Evolutionary conservation across 2,797 vertebrate species (phyloP), one percentile per base, ranked within the genome.

Genomic region (Hydrophis major): DNA sequence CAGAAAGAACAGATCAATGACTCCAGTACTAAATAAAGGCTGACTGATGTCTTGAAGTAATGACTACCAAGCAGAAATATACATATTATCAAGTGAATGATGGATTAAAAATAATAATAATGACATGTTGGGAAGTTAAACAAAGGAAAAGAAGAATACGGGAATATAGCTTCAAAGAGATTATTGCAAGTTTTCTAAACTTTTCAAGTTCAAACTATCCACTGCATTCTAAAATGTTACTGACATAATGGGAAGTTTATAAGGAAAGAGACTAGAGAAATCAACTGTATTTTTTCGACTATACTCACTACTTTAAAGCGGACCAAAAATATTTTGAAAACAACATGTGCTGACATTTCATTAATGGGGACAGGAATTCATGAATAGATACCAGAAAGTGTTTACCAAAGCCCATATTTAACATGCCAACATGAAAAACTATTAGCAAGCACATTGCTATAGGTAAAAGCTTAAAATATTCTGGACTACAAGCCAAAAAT

Each of bases 351-450:
- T 66, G 57, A 83, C 27, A 25, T 87, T 93, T 93, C 59, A 90
- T 28, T 87, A 89, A n/a, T 56, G 83, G 32, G 8, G 50, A 87
- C 47, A 87, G 13, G 63, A 66, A 87, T 1, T 32, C 57, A 4
- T 78, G 93, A 92, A 93, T 0, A 0, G 78, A 61, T 20, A 91
- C 18, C 16, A 37, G 18, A 69, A 93, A 91, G 0, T 0, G 22
- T 60, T 92, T 90, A 86, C 18, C 10, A 59, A 93, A 50, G 78
- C 32, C 2, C 13, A 93, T 0, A 2, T 27, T 91, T 61, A 93
- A 27, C 50, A 27, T 86, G 60, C 14, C 32, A 89, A 86, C n/a
- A 89, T 89, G 87, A 93, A 61, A 94, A 28, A 57, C 66, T 13
- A 63, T 90, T 53, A 50, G 60, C 20, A 83, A 22, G 47, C 8